Base-by-base conservation (phyloP, 2,888 invertebrate genomes). In the Xestia rhomboidea region DNA sequence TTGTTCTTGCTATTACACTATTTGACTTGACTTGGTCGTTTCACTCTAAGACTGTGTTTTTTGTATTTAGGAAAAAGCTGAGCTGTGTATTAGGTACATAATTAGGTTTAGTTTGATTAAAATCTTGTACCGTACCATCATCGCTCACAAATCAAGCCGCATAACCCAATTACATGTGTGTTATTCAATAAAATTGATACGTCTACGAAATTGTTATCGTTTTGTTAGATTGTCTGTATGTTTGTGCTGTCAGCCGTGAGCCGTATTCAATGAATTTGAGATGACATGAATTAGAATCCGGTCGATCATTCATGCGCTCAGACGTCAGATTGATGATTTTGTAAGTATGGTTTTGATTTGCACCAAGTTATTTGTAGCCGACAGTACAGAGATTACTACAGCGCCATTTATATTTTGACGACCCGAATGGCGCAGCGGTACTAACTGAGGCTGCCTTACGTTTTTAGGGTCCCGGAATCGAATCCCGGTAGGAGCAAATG, bases 201-300 rank as follows among this genome's bases (percentile, higher is more conserved):
- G 60, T 68, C 67, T 27, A 49, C n/a, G n/a, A 54, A 64, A 72
- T 69, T 78, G 72, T 62, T 21, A 63, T 7, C n/a, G 51, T 41
- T 30, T 80, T 81, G 71, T 74, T 27, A 51, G 38, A 30, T 13
- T 41, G 41, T 46, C 68, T 41, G 30, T 80, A 54, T 83, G 60
- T 41, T 74, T 77, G 71, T 66, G 68, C 72, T 5, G 34, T 77
- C 73, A 70, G 18, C 18, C 77, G 68, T 60, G 57, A 30, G 57
- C 13, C 18, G 7, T 60, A 60, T 18, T 60, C 57, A 41, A 64
- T 64, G 64, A n/a, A n/a, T 64, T 74, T 83, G 69, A 74, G 30
- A 15, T n/a, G 6, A 10, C 8, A 51, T 63, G 27, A 34, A 73
- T 73, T 49, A 3, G n/a, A 68, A 72, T 54, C 21, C 13, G 51